phyloP scores from a whole-genome alignment of 2,888 invertebrate genomes.

The Athetis lepigone region DNA sequence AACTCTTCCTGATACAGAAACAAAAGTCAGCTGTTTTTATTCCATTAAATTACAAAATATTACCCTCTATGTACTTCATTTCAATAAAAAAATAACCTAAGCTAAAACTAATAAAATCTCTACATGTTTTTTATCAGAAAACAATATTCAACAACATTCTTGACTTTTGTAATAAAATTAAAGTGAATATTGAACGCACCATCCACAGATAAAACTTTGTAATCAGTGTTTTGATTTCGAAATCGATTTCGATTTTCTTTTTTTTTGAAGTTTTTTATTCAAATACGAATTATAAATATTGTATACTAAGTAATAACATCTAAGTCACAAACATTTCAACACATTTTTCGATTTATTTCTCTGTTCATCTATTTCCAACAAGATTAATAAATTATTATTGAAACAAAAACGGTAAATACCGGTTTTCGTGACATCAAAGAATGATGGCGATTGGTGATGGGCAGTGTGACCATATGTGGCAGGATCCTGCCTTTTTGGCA shows the following conservation, averaged over 20 bases:
- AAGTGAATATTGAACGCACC: slow-evolving; percentile 15
- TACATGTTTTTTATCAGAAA: background rate
- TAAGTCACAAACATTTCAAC: background rate
- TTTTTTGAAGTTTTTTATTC: too few relatives aligned
- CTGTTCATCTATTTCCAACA: too few relatives aligned
- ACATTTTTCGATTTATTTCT: background rate
- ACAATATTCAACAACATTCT: background rate
- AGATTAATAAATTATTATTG: background rate
- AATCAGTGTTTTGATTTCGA: slow-evolving; percentile 13
- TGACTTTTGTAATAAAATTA: background rate
- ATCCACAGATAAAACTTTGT: slow-evolving; percentile 17
- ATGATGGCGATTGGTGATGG: slow-evolving; percentile 52
- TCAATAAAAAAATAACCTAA: background rate
- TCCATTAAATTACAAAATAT: fast-evolving
- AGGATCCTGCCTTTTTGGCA: too few relatives aligned
- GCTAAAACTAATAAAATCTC: fast-evolving
- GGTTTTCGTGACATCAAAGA: slow-evolving; percentile 37
- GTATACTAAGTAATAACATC: too few relatives aligned
- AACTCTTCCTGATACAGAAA: background rate
- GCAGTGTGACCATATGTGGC: too few relatives aligned
- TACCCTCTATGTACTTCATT: fast-evolving
- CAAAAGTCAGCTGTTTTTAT: background rate
- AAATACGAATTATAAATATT: too few relatives aligned
- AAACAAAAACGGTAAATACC: slow-evolving; percentile 6
- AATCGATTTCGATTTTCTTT: too few relatives aligned